Conservation (phyloP, 2,888 invertebrate genomes). For the Parnassius smintheus region DNA sequence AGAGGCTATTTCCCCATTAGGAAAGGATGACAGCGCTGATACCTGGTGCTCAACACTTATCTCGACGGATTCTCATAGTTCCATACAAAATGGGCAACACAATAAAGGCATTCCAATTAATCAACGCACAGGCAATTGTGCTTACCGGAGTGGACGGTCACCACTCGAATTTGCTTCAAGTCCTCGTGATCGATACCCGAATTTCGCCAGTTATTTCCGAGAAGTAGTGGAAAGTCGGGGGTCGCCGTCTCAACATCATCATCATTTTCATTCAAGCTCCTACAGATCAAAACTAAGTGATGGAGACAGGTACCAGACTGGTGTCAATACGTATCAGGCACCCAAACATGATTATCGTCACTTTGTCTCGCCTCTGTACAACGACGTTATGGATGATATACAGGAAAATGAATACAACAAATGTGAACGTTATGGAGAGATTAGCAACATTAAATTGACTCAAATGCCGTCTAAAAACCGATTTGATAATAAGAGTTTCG, state of each 20-base stretch:
- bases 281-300: conserved; percentile 53
- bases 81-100: conserved; percentile 43
- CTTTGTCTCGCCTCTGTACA: conserved; percentile 66
- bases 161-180: conserved; percentile 62
- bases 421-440: conserved; percentile 75
- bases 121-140: conserved; percentile 46
- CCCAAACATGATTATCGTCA: conserved; percentile 69
- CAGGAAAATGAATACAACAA: conserved; percentile 75
- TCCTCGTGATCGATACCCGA: conserved; percentile 69
- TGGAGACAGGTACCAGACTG: conserved; percentile 56
- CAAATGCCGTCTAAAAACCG: conserved; percentile 51
- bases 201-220: conserved; percentile 72
- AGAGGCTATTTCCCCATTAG: conserved; percentile 55
- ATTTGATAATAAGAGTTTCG: conserved; percentile 70
- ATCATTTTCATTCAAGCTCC: conserved; percentile 48
- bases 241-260: conserved; percentile 44
- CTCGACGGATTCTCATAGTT: conserved; percentile 47
- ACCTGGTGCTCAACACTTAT: conserved; percentile 68
- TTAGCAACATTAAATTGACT: conserved; percentile 60
- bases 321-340: conserved; percentile 54
- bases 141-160: conserved; percentile 54
- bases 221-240: conserved; percentile 59
- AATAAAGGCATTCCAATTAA: conserved; percentile 55
- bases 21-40: conserved; percentile 68
- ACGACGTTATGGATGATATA: conserved; percentile 73